These are phyloP conservation scores for Calidris pygmaea DNA, from an alignment of 2,113 vertebrate genomes.

Conservation along the genomic window DNA sequence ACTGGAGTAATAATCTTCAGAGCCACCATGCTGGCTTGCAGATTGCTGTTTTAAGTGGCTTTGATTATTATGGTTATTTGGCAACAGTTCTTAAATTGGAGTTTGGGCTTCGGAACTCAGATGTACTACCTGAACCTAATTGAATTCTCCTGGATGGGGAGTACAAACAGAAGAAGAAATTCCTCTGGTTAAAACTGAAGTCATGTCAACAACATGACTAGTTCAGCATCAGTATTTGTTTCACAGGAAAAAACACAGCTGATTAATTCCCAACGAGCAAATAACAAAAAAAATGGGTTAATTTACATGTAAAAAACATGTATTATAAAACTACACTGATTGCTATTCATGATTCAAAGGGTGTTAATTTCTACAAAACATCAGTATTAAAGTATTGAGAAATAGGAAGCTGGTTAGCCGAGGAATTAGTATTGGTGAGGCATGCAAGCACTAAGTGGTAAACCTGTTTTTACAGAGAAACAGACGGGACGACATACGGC, in stretches of 20 bases:
- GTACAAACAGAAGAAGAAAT: neutral
- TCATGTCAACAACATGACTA: neutral
- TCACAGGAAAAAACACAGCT: neutral
- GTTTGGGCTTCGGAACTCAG: constrained; percentile 16
- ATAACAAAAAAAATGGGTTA: neutral
- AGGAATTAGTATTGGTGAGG: neutral
- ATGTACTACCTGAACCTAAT: constrained; percentile 15
- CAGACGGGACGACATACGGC: neutral
- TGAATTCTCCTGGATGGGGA: constrained; percentile 4
- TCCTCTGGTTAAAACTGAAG: neutral
- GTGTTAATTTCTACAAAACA: neutral
- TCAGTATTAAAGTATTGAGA: neutral
- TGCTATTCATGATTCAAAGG: neutral
- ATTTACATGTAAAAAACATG: neutral
- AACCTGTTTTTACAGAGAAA: neutral
- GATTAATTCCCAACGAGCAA: neutral
- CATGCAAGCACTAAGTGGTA: neutral
- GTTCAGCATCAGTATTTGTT: neutral
- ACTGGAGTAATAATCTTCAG: constrained; percentile 67
- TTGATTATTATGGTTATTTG: constrained; percentile 68
- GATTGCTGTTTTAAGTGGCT: constrained; percentile 62
- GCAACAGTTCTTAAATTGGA: constrained; percentile 44
- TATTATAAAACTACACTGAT: neutral
- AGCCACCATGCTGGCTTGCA: constrained; percentile 63
- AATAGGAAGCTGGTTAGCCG: neutral